Base-by-base conservation (phyloP, 2,113 vertebrate genomes). In the Psittacara wagleri region DNA sequence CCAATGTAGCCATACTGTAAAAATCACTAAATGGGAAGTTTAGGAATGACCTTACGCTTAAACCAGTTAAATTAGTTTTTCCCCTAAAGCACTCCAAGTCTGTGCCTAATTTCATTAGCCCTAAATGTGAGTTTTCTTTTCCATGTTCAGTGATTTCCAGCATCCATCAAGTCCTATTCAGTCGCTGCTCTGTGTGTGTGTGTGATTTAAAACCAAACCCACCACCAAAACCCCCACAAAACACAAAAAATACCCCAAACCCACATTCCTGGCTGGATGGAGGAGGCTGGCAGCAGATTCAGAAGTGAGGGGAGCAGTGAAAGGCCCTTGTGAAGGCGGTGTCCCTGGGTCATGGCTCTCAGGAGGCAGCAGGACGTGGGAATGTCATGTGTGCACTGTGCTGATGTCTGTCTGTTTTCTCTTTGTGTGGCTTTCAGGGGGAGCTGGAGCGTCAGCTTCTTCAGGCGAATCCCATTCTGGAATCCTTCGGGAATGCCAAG, bases 401-500 rank as follows among this genome's bases (percentile, higher is more conserved):
- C 31, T 95, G 25, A 78, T 44, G 43, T 22, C 11, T 67, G 5
- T 93, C 10, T 91, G 1, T 59, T 92, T 37, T 97, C 35, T 97
- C 13, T 96, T 51, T 97, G 1, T 97, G 75, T 97, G 59, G 64
- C 91, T 98, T 97, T 13, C 77, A 99, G 99, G 99, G 99, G 44
- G 99, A 99, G 97, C 95, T 99, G 97, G 99, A 99, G 84, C 98
- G 99, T 43, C 99, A 99, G 95, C 99, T 99, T 90, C 98, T 99
- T 76, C 99, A 99, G 97, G 99, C 99, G 39, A 99, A 99, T 96
- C 99, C 99, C 93, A 99, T 99, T 90, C 98, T 99, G 83, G 99
- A 99, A 91, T 99, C 99, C 27, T 99, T 99, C 23, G 99, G 99
- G 83, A 99, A 99, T 14, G 99, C 99, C 19, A 99, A 99, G 98